Base-by-base conservation (phyloP, 2,888 invertebrate species). In the Sacculina carcini region DNA sequence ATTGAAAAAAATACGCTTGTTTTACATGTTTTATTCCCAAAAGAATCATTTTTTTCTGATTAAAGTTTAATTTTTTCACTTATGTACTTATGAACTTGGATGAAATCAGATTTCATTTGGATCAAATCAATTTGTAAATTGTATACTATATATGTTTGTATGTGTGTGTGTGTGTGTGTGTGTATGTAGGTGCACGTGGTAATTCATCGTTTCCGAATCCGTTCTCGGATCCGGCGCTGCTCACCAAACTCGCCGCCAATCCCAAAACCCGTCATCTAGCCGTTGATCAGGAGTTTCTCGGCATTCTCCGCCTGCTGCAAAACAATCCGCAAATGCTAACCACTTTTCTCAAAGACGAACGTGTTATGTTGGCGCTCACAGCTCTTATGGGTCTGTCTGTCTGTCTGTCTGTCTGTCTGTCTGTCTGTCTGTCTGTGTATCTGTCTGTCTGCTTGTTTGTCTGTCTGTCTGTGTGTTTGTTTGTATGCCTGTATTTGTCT, bases 201-300 rank as follows among this genome's bases (percentile, higher is more conserved):
- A 39, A 39, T 12, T 16, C 14, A 24, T n/a, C 29, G 19, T 39
- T 39, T 12, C 39, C 39, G 23, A 74, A 71, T 62, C 74, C 74
- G 0, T 78, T 78, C 61, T 63, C 63, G 44, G 63, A 66, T 9
- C 71, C 73, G 1, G 69, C 73, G 60, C 60, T 77, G 2, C 69
- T 76, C 57, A 63, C 67, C 0, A 79, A 77, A 63, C 64, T 84
- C 16, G 66, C 70, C 54, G 69, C 67, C 5, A 75, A 84, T 64
- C 77, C 80, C 12, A 69, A 75, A 62, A 81, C 82, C 4, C 73
- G 69, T 59, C 74, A 73, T 48, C 78, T 72, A 64, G 63, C 84
- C 49, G 73, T 77, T 54, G 82, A 85, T 65, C 81, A 81, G 0
- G 74, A 76, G 55, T 84, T 78, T 65, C 61, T 78, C 23, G 70